Evolutionary conservation across 2,888 invertebrate species (phyloP).

Genomic region (Cerastoderma edule): DNA sequence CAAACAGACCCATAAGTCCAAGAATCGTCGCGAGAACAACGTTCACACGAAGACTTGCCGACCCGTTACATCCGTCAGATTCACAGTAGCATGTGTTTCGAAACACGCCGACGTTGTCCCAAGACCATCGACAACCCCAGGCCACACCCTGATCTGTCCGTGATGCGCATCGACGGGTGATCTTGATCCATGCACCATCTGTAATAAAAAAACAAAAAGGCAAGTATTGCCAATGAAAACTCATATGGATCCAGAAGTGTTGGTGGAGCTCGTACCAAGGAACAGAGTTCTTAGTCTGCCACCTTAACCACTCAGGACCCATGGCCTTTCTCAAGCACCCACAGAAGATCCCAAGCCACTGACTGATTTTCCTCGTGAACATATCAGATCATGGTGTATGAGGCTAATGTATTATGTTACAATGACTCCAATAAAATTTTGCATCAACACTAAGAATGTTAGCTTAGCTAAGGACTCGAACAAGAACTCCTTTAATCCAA

Average conservation of each 20-base stretch:
- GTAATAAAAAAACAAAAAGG: background rate
- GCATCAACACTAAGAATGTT: no score
- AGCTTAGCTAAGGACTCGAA: no score
- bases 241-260: background rate
- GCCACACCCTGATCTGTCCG: slow-evolving; percentile 89
- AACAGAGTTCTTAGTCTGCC: no score
- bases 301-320: no score
- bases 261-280: no score
- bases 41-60: slow-evolving; percentile 42
- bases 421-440: no score
- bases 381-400: no score
- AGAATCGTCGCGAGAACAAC: slow-evolving; percentile 41
- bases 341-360: no score
- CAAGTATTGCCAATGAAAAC: background rate
- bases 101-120: slow-evolving; percentile 95
- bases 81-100: slow-evolving; percentile 98
- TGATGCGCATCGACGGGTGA: slow-evolving; percentile 83
- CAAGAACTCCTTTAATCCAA: no score
- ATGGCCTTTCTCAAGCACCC: no score
- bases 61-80: slow-evolving; percentile 93
- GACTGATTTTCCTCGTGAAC: no score
- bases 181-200: slow-evolving; percentile 83
- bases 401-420: no score
- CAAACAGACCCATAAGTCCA: slow-evolving; percentile 18
- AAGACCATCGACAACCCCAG: slow-evolving; percentile 98